Conservation (phyloP, 2,888 invertebrate species). For the Molanna angustata region DNA sequence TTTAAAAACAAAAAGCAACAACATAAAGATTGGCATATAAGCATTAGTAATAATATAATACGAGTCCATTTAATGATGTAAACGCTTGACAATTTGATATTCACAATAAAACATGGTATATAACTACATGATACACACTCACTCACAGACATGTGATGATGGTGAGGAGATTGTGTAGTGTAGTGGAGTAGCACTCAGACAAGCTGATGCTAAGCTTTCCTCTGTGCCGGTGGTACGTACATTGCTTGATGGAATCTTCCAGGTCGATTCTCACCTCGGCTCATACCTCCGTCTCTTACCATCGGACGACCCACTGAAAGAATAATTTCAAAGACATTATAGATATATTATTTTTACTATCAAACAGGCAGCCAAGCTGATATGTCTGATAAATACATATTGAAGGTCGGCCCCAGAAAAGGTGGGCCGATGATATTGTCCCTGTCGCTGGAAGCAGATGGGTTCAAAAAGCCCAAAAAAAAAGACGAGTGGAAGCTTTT, state of each 20-base stretch:
- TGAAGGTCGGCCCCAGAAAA: too few species aligned
- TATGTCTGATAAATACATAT: too few species aligned
- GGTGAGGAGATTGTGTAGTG: conserved; percentile 6
- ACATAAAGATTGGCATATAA: conserved; percentile 14
- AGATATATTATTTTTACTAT: too few species aligned
- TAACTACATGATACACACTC: neutral
- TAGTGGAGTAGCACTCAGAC: conserved; percentile 25
- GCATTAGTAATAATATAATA: conserved; percentile 17
- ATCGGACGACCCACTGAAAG: too few species aligned
- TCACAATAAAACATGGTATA: neutral
- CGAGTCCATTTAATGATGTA: conserved; percentile 9
- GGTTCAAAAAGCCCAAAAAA: too few species aligned
- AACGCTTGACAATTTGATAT: conserved; percentile 4
- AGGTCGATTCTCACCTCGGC: conserved; percentile 24
- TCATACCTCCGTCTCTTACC: conserved; percentile 15
- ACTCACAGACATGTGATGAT: conserved; percentile 5
- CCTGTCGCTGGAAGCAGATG: too few species aligned
- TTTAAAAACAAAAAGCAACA: conserved; percentile 8
- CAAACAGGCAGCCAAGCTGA: too few species aligned
- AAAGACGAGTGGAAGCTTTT: too few species aligned
- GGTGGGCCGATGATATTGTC: too few species aligned
- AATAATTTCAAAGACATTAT: too few species aligned
- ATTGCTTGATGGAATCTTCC: conserved; percentile 31
- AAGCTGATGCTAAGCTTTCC: conserved; percentile 32
- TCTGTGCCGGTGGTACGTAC: conserved; percentile 31